Percentiles rank a stretch among this genome's conserved stretches.
Evolutionary conservation across 2,888 invertebrate genomes (phyloP).

Genomic region (Lacanobia wlatinum): DNA sequence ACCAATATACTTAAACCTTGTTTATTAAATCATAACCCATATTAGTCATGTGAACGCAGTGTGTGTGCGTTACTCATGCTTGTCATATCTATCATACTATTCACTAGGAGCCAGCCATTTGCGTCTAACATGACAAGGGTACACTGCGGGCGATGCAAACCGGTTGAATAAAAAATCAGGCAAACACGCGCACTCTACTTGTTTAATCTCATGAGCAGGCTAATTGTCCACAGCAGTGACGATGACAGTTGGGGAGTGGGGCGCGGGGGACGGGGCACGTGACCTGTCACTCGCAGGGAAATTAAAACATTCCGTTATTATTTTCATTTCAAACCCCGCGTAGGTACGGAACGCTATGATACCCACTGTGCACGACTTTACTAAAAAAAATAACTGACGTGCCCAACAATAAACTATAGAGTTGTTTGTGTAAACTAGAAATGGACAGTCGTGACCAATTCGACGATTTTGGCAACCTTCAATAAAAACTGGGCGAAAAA

Average conservation of each 20-base stretch:
- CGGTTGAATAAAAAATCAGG: conserved; percentile 75
- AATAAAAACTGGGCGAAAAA: conserved; percentile 51
- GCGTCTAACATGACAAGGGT: conserved; percentile 72
- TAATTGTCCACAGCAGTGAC: conserved; percentile 89
- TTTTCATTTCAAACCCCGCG: conserved; percentile 77
- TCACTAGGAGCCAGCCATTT: conserved; percentile 70
- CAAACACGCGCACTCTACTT: conserved; percentile 81
- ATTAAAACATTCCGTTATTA: conserved; percentile 91
- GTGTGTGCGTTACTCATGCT: conserved; percentile 70
- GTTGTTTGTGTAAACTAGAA: conserved; percentile 55
- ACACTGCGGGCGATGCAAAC: conserved; percentile 70
- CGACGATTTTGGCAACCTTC: conserved; percentile 52
- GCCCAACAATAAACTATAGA: conserved; percentile 52
- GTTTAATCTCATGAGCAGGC: conserved; percentile 89
- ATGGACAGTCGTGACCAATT: conserved; percentile 57
- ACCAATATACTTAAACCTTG: conserved; percentile 30
- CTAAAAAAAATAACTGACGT: conserved; percentile 58
- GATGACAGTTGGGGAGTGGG: conserved; percentile 81
- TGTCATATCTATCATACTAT: conserved; percentile 79
- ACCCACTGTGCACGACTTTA: conserved; percentile 54
- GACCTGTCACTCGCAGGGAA: conserved; percentile 91
- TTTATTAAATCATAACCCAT: conserved; percentile 54
- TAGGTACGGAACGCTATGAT: conserved; percentile 51
- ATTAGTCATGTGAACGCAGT: conserved; percentile 71
- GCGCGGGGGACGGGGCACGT: conserved; percentile 81